These are phyloP conservation scores for Eudyptes chrysolophus DNA, from an alignment of 2,113 vertebrate species.

Conservation along the genomic window DNA sequence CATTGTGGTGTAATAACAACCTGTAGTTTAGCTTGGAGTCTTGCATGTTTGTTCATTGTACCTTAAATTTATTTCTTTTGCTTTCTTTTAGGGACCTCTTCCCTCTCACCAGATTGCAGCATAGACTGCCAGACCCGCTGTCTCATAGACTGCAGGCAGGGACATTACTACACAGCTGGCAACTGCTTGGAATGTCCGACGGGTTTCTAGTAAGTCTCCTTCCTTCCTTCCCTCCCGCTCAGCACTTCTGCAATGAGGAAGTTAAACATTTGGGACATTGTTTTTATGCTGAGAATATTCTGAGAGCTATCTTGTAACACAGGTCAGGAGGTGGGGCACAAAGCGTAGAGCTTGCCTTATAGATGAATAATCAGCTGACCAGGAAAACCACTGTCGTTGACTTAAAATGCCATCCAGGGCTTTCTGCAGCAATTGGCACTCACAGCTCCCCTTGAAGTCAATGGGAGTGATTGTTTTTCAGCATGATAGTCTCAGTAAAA, in stretches of 20 bases:
- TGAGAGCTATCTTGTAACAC: no score
- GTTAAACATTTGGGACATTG: fast-evolving
- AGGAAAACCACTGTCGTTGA: fast-evolving
- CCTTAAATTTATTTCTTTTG: background rate
- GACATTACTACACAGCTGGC: slow-evolving; percentile 71
- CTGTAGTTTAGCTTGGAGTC: background rate
- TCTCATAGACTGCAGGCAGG: slow-evolving; percentile 69
- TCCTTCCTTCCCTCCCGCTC: background rate
- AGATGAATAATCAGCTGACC: background rate
- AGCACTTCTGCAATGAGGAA: no score
- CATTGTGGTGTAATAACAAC: background rate
- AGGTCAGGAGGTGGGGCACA: background rate
- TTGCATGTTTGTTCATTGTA: background rate
- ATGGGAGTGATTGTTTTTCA: background rate
- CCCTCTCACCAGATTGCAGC: background rate
- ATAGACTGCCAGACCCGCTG: slow-evolving; percentile 34
- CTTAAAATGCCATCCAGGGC: background rate
- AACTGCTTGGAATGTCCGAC: slow-evolving; percentile 80
- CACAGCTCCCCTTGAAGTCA: background rate
- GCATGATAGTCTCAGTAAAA: no score
- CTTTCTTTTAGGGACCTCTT: background rate
- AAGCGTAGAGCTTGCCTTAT: fast-evolving
- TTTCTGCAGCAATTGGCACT: background rate
- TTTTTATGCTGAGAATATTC: background rate
- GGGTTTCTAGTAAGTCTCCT: slow-evolving; percentile 83